Evolutionary conservation across 2,888 invertebrate species (phyloP).

Genomic region (Panorpa germanica): DNA sequence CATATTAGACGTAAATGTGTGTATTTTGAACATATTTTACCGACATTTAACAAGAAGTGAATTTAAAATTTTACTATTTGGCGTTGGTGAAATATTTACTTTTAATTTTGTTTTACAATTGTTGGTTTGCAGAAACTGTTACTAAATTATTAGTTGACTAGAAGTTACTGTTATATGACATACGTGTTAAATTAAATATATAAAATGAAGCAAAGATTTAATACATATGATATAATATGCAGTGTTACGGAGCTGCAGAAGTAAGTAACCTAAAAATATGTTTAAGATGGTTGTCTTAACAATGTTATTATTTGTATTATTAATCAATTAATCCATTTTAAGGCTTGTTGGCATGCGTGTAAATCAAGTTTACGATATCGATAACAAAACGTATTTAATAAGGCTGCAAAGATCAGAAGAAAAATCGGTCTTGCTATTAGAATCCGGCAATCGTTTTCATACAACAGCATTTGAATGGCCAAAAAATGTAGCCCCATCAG

Average conservation of each 20-base stretch:
- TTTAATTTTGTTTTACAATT: no score
- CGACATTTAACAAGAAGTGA: no score
- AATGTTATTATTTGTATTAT: constrained; percentile 14
- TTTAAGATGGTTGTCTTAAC: neutral
- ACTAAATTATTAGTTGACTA: no score
- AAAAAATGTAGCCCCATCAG: constrained; percentile 85
- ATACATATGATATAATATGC: constrained; percentile 82
- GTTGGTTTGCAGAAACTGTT: no score
- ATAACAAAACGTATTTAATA: constrained; percentile 89
- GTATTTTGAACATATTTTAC: no score
- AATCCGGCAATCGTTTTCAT: constrained; percentile 89
- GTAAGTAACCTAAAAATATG: constrained; percentile 27
- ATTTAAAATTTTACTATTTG: no score
- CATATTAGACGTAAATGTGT: no score
- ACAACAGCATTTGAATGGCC: constrained; percentile 97
- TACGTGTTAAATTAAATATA: neutral
- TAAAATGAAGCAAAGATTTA: constrained; percentile 84
- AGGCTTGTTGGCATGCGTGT: constrained; percentile 83
- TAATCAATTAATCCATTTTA: constrained; percentile 15
- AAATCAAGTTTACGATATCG: constrained; percentile 94
- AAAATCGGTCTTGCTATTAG: constrained; percentile 74
- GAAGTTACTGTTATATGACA: no score
- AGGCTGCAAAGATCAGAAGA: constrained; percentile 68
- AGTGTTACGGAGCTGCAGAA: constrained; percentile 71
- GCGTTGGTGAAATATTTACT: no score